phyloP scores from a whole-genome alignment of 2,888 invertebrate genomes.

The Cenopis cana region DNA sequence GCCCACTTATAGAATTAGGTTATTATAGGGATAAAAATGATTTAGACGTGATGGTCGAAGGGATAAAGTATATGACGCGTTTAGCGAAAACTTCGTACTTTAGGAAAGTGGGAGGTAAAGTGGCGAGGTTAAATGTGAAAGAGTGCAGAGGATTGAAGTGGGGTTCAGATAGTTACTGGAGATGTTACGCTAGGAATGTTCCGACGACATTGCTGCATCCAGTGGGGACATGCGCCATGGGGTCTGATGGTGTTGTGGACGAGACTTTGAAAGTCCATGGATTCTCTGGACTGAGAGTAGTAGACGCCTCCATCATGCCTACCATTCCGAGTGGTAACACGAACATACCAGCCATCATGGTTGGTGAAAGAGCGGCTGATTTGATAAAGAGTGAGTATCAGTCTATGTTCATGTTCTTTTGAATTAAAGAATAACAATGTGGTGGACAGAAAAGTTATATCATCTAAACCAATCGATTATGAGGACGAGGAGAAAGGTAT shows the following conservation, averaged over 20 bases:
- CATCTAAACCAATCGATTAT: too few relatives aligned
- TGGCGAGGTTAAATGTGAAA: slow-evolving; percentile 68
- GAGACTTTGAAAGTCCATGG: slow-evolving; percentile 67
- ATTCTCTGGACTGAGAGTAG: slow-evolving; percentile 64
- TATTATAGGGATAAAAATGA: slow-evolving; percentile 64
- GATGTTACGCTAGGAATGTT: slow-evolving; percentile 84
- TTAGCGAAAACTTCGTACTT: slow-evolving; percentile 65
- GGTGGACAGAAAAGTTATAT: too few relatives aligned
- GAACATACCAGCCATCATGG: slow-evolving; percentile 75
- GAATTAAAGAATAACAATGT: not conserved
- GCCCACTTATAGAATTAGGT: slow-evolving; percentile 69
- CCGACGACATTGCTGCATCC: slow-evolving; percentile 86
- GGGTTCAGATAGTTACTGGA: slow-evolving; percentile 86
- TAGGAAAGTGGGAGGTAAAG: slow-evolving; percentile 56
- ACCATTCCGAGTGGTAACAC: slow-evolving; percentile 72
- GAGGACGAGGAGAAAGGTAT: too few relatives aligned
- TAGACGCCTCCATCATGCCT: slow-evolving; percentile 75
- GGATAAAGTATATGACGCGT: slow-evolving; percentile 61
- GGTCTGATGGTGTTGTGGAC: slow-evolving; percentile 68
- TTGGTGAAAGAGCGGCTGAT: slow-evolving; percentile 76
- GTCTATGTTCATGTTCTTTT: slow-evolving; percentile 11
- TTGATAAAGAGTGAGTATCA: slow-evolving; percentile 67
- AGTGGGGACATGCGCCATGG: slow-evolving; percentile 78
- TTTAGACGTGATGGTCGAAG: slow-evolving; percentile 57
- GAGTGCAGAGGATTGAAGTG: slow-evolving; percentile 80